Evolutionary conservation across 2,797 vertebrate genomes (phyloP).

Genomic region (Myotis pilosus): DNA sequence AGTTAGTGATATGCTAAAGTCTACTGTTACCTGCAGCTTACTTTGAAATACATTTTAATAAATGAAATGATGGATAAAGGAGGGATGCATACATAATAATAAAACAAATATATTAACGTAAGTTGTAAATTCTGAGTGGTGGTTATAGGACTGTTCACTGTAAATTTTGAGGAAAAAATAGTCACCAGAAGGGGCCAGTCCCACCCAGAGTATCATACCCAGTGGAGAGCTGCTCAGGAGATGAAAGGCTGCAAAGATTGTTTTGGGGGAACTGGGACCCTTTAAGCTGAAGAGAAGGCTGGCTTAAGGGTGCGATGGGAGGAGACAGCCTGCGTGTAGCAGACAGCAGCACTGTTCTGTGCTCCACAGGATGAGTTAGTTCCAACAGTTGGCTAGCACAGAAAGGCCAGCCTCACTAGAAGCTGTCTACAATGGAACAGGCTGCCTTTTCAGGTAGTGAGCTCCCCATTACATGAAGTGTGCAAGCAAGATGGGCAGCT

Average conservation of each 20-base stretch:
- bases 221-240: background rate
- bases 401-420: background rate
- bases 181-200: background rate
- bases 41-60: background rate
- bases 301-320: accelerated
- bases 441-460: background rate
- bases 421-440: background rate
- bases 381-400: background rate
- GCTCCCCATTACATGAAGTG: background rate
- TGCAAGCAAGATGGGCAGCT: background rate
- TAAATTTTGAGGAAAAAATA: background rate
- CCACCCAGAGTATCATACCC: background rate
- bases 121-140: background rate
- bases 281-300: background rate
- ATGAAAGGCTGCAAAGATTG: background rate
- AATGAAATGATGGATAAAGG: background rate
- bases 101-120: background rate
- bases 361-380: background rate
- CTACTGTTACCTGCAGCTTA: background rate
- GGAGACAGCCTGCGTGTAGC: background rate
- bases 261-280: background rate
- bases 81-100: background rate
- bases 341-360: background rate
- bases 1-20: background rate
- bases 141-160: background rate